Evolutionary conservation across 1,140 invertebrate species (phyloP), one percentile per base, ranked within the genome.

Genomic region (Lepidotrigona ventralis): DNA sequence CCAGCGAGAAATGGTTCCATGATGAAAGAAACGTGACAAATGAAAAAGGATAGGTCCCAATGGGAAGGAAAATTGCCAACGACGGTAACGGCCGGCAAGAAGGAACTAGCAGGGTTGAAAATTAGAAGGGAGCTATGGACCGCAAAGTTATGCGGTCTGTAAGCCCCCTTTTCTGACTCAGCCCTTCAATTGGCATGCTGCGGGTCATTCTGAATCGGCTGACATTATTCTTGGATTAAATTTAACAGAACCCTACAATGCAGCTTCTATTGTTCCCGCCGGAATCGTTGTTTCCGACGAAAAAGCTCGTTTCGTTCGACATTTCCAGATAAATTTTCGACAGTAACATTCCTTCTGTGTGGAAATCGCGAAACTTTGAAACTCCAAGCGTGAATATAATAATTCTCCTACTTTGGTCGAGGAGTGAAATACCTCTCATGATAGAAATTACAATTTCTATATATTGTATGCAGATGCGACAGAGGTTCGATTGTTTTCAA

Each of bases 171-270:
- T 66, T n/a, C 54, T 54, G 68, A 39, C 66, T 53, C 56, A 39
- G 53, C 69, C 70, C 56, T 73, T 73, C 79, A 53, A 80, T 80
- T 19, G 56, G 53, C 15, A 21, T 63, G 68, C 78, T 80, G 68
- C 68, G 68, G 69, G 68, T 80, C 54, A 53, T 72, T 63, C 29
- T 19, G 56, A 60, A 39, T 46, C 51, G 21, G 26, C n/a, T 21
- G 19, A 39, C n/a, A 29, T 56, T 72, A 72, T 53, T 79, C 68
- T 58, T 12, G 19, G 78, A 72, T 80, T 80, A 73, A 73, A 80
- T 80, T 80, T 19, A 54, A 73, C 58, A 17, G 39, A 19, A 29
- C 23, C 39, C 4, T 17, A 58, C 8, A 51, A 73, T 23, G 26
- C 33, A 23, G 11, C 19, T 63, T 51, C 46, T 26, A 46, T 15